phyloP scores from a whole-genome alignment of 2,888 invertebrate genomes.

The Aspidiotus rigidus region DNA sequence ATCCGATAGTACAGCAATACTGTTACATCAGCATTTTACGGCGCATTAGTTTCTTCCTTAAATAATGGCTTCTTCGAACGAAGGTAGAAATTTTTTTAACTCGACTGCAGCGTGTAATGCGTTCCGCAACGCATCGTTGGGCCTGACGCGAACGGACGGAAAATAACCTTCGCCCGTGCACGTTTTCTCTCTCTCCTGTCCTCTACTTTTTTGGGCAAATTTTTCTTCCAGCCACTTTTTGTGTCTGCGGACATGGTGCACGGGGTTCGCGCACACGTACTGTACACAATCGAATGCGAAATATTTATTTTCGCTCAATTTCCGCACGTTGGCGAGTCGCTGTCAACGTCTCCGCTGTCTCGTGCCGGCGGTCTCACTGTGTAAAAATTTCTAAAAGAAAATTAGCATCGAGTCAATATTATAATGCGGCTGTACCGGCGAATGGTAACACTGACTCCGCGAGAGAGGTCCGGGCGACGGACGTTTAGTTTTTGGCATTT shows the following conservation, averaged over 20 bases:
- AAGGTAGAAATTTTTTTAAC: background rate
- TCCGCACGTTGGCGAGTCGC: no score
- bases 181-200: background rate
- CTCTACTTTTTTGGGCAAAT: background rate
- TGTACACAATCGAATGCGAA: no score
- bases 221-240: background rate
- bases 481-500: no score
- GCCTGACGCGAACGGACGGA: background rate
- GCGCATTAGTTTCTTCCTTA: conserved; percentile 2
- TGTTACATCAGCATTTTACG: conserved; percentile 4
- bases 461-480: no score
- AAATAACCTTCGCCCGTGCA: conserved; percentile 12
- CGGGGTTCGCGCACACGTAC: no score
- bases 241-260: background rate
- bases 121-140: conserved; percentile 8
- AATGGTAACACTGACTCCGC: no score
- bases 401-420: no score
- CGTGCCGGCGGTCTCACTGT: no score
- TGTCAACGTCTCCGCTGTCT: no score
- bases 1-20: background rate
- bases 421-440: no score
- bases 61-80: background rate
- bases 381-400: no score
- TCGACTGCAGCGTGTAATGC: conserved; percentile 17
- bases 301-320: no score